Evolutionary conservation across 2,113 vertebrate species (phyloP).

Genomic region (Solea solea): DNA sequence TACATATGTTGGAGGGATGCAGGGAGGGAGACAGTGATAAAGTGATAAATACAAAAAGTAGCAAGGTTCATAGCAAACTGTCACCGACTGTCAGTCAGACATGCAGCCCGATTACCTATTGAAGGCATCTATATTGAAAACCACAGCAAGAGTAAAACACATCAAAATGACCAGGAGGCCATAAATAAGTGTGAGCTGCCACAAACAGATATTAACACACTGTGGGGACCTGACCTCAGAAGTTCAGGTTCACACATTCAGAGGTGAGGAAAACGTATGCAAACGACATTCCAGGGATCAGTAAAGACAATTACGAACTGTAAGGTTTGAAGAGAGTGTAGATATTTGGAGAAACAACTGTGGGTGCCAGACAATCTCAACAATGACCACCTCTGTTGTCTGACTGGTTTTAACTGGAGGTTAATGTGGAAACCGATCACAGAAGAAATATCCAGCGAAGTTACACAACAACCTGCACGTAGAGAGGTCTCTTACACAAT

Average conservation of each 20-base stretch:
- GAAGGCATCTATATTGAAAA: too few species aligned
- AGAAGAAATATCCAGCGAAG: constrained; percentile 25
- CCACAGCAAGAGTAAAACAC: too few species aligned
- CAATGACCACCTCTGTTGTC: constrained; percentile 60
- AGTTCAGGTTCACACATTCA: constrained; percentile 12
- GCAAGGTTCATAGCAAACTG: too few species aligned
- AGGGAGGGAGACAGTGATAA: too few species aligned
- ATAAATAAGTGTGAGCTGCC: neutral
- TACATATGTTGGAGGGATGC: too few species aligned
- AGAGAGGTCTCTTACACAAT: constrained; percentile 44
- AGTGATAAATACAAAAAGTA: too few species aligned
- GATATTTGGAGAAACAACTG: neutral
- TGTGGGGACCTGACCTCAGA: constrained; percentile 4
- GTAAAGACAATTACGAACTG: constrained; percentile 37
- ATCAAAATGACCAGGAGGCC: too few species aligned
- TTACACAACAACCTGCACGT: constrained; percentile 54
- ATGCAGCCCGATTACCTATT: too few species aligned
- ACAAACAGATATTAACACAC: constrained; percentile 17
- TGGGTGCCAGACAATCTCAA: constrained; percentile 34
- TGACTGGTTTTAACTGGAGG: constrained; percentile 1
- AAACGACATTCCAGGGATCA: constrained; percentile 18
- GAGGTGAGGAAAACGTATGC: neutral
- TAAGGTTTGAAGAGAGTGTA: constrained; percentile 2
- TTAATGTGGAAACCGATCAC: constrained; percentile 45
- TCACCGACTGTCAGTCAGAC: too few species aligned